Conservation (phyloP, 2,797 vertebrate species). For the Paramormyrops hopkinsi region DNA sequence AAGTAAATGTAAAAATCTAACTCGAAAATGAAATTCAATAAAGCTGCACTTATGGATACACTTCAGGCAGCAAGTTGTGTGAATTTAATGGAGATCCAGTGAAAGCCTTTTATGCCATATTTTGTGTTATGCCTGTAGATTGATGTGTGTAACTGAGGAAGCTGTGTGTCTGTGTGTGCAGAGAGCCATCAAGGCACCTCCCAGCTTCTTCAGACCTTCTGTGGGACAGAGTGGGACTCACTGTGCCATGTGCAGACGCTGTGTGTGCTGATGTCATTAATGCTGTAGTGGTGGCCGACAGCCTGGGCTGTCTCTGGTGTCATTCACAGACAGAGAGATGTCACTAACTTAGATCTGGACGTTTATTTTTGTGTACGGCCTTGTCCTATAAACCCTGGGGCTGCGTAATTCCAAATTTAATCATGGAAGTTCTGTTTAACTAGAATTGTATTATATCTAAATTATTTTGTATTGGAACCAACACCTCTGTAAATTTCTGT, state of each 20-base stretch:
- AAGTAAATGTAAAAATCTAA: slow-evolving; percentile 2
- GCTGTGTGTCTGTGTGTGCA: not conserved
- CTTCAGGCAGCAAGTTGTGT: not conserved
- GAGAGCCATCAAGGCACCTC: too few species aligned
- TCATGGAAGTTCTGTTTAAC: slow-evolving; percentile 67
- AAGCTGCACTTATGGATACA: slow-evolving; percentile 9
- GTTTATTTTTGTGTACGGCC: slow-evolving; percentile 1
- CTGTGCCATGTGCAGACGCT: not conserved
- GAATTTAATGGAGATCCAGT: not conserved
- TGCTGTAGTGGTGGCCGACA: not conserved
- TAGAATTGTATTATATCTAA: slow-evolving; percentile 87
- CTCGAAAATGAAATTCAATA: not conserved
- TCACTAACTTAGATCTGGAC: not conserved
- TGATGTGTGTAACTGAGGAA: not conserved
- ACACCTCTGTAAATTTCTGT: slow-evolving; percentile 88
- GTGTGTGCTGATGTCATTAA: not conserved
- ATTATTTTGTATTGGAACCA: slow-evolving; percentile 98
- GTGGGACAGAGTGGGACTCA: not conserved
- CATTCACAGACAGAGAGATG: not conserved
- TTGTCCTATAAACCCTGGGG: slow-evolving; percentile 45
- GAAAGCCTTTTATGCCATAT: not conserved
- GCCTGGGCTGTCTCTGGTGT: not conserved
- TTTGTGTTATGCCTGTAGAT: not conserved
- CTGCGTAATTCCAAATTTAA: slow-evolving; percentile 62
- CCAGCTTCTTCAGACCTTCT: not conserved